Evolutionary conservation across 53 echinoderm and acorn worm genomes (phyloP), one percentile per base, ranked within the genome.

Genomic region (Luidia sarsii): DNA sequence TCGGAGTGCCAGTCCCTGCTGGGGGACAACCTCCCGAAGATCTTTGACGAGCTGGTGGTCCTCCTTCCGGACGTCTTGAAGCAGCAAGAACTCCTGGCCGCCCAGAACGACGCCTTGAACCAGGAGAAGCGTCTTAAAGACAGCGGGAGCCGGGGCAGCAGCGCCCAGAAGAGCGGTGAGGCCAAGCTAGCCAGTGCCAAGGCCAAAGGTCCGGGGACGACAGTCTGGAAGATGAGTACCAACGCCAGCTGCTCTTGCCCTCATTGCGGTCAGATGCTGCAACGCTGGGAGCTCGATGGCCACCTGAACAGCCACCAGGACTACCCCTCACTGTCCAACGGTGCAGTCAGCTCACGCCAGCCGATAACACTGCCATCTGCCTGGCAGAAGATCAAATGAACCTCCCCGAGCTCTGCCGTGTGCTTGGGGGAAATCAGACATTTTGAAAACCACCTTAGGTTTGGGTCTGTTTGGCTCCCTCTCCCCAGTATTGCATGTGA

Each of bases 21-120:
- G 20, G 93, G 93, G 9, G 82, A 89, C 41, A 87, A 94, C 53
- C 94, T 99, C 61, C 67, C 52, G 2, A 77, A 67, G 30, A 79
- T 99, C 50, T 99, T 97, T 63, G 50, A 84, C 20, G 99, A 97
- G 55, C 82, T 97, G 11, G 99, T 97, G 29, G 81, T 86, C 20
- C 82, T 97, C n/a, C 84, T 97, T 30, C 99, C 97, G 7, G 94
- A 97, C 39, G 54, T 86, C 0, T 30, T 52, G 27, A 93, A 94
- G 51, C 99, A 99, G 70, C 99, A 99, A 39, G 91, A 99, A 48
- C 63, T 94, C 14, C 72, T 94, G 1, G 21, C 45, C 18, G 93
- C 91, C 4, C 85, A 92, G 71, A 91, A 83, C 39, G 77, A 88
- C 57, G 79, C 39, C 45, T 71, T 65, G 39, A 7, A 54, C 7